These are phyloP conservation scores for Eupelmus urozonus DNA, from an alignment of 2,888 invertebrate genomes.

Conservation along the genomic window DNA sequence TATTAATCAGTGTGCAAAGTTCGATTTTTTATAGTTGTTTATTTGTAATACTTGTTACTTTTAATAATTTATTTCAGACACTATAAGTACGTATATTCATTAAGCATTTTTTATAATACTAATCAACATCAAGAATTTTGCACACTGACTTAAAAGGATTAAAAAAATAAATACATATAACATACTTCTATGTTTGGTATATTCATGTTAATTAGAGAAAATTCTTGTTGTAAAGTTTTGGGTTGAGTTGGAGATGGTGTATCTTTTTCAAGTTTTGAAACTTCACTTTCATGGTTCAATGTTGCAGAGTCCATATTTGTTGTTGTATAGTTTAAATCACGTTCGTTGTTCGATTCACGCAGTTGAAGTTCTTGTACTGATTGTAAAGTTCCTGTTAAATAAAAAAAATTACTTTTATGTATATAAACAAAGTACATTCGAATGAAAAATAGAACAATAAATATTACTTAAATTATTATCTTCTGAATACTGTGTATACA, in stretches of 20 bases:
- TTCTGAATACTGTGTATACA: constrained; percentile 74
- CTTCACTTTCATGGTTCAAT: constrained; percentile 65
- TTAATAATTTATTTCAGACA: no score
- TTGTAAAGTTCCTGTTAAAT: constrained; percentile 67
- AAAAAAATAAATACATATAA: no score
- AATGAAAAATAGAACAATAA: constrained; percentile 5
- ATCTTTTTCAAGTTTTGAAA: constrained; percentile 70
- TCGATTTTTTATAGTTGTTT: no score
- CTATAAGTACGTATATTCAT: no score
- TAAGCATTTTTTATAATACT: no score
- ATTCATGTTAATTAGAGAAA: constrained; percentile 86
- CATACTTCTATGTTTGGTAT: constrained; percentile 85
- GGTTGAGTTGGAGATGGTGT: constrained; percentile 78
- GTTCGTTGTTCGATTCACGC: constrained; percentile 70
- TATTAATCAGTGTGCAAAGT: no score
- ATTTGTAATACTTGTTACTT: no score
- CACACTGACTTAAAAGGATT: no score
- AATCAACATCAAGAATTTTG: no score
- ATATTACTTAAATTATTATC: constrained; percentile 71
- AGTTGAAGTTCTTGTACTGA: constrained; percentile 73
- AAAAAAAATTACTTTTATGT: constrained; percentile 26
- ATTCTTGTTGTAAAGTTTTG: constrained; percentile 85
- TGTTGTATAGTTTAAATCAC: constrained; percentile 68
- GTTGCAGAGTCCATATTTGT: constrained; percentile 67
- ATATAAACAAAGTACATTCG: constrained; percentile 4